Evolutionary conservation across 37 sponge, comb jelly and placozoan genomes (phyloP).

Genomic region (Chondrosia reniformis): DNA sequence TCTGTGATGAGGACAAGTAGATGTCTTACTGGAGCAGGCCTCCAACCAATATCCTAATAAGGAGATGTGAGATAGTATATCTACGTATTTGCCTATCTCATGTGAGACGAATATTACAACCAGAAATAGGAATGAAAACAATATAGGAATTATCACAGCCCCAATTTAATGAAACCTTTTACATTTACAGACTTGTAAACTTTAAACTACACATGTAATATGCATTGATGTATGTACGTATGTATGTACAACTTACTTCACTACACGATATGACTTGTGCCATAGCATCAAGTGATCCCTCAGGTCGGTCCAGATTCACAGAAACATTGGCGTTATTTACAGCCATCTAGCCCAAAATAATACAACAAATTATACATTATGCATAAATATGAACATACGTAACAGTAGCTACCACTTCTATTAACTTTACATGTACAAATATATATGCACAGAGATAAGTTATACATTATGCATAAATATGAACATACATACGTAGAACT

Average conservation of each 20-base stretch:
- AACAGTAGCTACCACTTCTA: not conserved
- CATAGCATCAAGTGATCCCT: slow-evolving; percentile 90
- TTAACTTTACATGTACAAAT: not conserved
- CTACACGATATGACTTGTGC: slow-evolving; percentile 79
- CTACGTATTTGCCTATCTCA: no score
- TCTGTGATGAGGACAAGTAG: slow-evolving; percentile 81
- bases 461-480: not conserved
- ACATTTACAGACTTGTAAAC: no score
- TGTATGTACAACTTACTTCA: slow-evolving; percentile 36
- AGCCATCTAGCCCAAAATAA: slow-evolving; percentile 1
- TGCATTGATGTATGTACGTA: slow-evolving; percentile 1
- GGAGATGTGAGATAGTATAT: not conserved
- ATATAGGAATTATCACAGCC: no score
- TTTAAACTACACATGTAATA: no score
- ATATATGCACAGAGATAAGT: not conserved
- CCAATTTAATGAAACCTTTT: no score
- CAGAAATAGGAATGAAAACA: no score
- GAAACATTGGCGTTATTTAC: slow-evolving; percentile 56
- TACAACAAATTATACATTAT: not conserved
- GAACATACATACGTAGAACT: no score
- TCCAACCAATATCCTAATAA: slow-evolving; percentile 84
- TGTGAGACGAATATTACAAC: no score
- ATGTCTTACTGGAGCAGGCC: slow-evolving; percentile 57
- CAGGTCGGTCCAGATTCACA: slow-evolving; percentile 82
- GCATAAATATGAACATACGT: not conserved